Conservation (phyloP, 1,140 invertebrate species). For the Zaprionus davidi region DNA sequence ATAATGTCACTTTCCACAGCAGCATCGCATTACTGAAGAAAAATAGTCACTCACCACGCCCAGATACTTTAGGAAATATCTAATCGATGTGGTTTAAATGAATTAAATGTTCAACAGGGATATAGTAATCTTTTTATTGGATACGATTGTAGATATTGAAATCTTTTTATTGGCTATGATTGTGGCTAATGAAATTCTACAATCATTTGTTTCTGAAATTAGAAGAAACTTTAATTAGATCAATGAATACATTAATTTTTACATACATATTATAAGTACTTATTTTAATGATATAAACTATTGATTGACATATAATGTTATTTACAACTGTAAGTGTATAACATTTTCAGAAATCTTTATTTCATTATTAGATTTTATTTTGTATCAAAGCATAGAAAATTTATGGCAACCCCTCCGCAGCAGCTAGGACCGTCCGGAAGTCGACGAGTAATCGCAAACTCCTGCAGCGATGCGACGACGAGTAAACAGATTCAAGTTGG, state of each 20-base stretch:
- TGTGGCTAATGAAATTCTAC: no score
- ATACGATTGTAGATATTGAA: neutral
- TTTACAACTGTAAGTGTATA: neutral
- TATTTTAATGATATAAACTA: no score
- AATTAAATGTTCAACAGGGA: slow-evolving; percentile 20
- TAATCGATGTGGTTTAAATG: slow-evolving; percentile 1
- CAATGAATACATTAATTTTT: no score
- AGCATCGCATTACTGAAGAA: neutral
- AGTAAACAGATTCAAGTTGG: slow-evolving; percentile 52
- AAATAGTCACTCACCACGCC: slow-evolving; percentile 27
- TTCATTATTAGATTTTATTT: slow-evolving; percentile 26
- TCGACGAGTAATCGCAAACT: slow-evolving; percentile 13
- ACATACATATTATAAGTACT: no score
- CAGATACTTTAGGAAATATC: slow-evolving; percentile 19
- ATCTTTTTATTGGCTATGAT: slow-evolving; percentile 8
- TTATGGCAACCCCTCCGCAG: slow-evolving; percentile 51
- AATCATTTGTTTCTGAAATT: no score
- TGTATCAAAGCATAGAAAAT: slow-evolving; percentile 67
- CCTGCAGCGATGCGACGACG: neutral
- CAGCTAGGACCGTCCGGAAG: slow-evolving; percentile 37
- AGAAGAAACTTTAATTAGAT: no score
- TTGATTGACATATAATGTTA: no score
- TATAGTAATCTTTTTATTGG: slow-evolving; percentile 8
- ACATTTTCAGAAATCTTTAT: neutral
- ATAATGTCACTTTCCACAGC: slow-evolving; percentile 5